Base-by-base conservation (phyloP, 1,140 invertebrate genomes). In the Diabrotica undecimpunctata region DNA sequence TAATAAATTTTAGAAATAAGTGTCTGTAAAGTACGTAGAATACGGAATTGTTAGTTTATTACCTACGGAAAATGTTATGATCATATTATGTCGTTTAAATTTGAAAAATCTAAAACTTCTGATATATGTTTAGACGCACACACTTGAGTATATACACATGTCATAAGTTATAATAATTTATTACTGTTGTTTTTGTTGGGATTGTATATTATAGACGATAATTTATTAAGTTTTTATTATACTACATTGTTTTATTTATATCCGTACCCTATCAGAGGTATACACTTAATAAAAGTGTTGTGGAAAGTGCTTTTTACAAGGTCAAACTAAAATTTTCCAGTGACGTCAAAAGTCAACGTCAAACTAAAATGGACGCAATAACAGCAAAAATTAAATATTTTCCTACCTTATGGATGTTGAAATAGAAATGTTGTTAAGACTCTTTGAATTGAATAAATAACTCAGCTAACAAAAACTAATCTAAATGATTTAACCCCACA, bases 171-270 rank as follows among this genome's bases (percentile, higher is more conserved):
- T 54, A 25, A 54, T 52, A 50, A 52, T 50, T 52, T 62, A 52
- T 62, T 62, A 46, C 39, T 62, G 61, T 54, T 54, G 53, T 52
- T 62, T 53, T 54, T 46, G 61, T 62, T 62, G 61, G 51, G 38
- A 61, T 25, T 61, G 59, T 61, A 61, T 52, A 61, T 62, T 62
- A 62, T 62, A 54, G 38, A 54, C 14, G 11, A 62, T 62, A 54
- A 62, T 62, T 62, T 54, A 62, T 62, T 62, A 62, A 62, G 61
- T 62, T 62, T 62, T 39, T 62, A 62, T 62, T 54, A 62, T 62
- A 54, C 9, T 12, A 25, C 10, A 5, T 46, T 37, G 36, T 62
- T 62, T 54, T 54, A 54, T 55, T 62, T n/a, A 10, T 46, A 10
- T 10, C 41, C 41, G 2, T 46, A 10, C 8, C 41, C 41, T 46